Evolutionary conservation across 2,888 invertebrate genomes (phyloP), one percentile per base, ranked within the genome.

Genomic region (Fissipunctia ypsillon): DNA sequence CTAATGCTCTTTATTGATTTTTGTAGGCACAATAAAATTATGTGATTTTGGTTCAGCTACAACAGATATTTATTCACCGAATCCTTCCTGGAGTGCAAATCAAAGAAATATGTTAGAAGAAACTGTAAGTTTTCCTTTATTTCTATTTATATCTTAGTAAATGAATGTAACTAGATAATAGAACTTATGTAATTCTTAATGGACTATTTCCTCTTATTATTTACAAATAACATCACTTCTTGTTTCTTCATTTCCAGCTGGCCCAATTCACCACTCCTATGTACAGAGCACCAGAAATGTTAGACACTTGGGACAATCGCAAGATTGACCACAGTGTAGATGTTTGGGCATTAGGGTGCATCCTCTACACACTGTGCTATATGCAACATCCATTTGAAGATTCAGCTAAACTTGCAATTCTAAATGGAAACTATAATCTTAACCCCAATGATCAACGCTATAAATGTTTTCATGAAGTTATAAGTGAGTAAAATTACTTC

Each of bases 1-100:
- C 22, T 67, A 63, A 73, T 83, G 70, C 6, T 35, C 12, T 71
- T 59, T n/a, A 54, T 52, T 43, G 41, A 57, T 83, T 69, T 84
- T 90, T 90, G 72, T 85, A 96, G 96, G 96, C 93, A 94, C 96
- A 89, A 97, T 99, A 64, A 99, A 99, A 94, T 96, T 99, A 81
- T 99, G 99, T 96, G 99, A 99, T 96, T 99, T 99, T 96, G 99
- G 99, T 41, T 99, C 99, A 83, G 98, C 99, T 3, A 99, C 99
- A 22, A 98, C 97, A 22, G 98, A 98, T 90, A 96, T 97, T 67
- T 98, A 97, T 92, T 93, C 97, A 67, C 99, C 99, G 16, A 98
- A 99, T 93, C 97, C 98, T 38, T 97, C 98, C 60, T 99, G 99
- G 99, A 98, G 98, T 89, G 99, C 99, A 54, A 98, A 98, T 91